Conservation (phyloP, 2,113 vertebrate genomes). For the Crotalus horridus region DNA sequence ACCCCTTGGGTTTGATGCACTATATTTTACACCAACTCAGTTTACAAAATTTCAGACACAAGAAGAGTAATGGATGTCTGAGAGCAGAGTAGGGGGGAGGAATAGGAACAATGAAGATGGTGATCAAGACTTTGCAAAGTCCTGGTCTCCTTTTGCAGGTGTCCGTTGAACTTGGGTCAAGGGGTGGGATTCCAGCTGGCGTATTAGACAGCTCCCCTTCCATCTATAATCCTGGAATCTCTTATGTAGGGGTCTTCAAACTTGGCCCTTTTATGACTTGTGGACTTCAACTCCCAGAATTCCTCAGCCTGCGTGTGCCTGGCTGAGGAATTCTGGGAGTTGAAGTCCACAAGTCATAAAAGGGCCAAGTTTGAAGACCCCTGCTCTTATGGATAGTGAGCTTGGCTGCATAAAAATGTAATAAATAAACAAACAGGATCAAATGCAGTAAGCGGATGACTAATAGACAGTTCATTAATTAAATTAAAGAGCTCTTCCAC, state of each 20-base stretch:
- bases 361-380: too few species aligned
- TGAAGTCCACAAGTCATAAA: too few species aligned
- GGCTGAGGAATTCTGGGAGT: too few species aligned
- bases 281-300: too few species aligned
- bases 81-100: neutral
- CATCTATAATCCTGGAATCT: neutral
- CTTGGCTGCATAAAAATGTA: neutral
- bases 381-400: neutral
- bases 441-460: neutral
- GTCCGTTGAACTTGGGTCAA: neutral
- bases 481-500: neutral
- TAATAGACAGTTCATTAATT: constrained; percentile 11
- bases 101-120: neutral
- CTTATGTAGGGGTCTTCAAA: too few species aligned
- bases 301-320: too few species aligned
- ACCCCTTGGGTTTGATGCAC: too few species aligned
- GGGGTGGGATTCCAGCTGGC: neutral
- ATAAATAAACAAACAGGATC: neutral
- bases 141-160: neutral
- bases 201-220: neutral
- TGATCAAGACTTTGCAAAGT: neutral
- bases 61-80: neutral
- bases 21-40: neutral
- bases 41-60: neutral
- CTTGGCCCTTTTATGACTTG: too few species aligned